These are phyloP conservation scores for Amia ocellicauda DNA, from an alignment of 2,113 vertebrate species.

Conservation along the genomic window DNA sequence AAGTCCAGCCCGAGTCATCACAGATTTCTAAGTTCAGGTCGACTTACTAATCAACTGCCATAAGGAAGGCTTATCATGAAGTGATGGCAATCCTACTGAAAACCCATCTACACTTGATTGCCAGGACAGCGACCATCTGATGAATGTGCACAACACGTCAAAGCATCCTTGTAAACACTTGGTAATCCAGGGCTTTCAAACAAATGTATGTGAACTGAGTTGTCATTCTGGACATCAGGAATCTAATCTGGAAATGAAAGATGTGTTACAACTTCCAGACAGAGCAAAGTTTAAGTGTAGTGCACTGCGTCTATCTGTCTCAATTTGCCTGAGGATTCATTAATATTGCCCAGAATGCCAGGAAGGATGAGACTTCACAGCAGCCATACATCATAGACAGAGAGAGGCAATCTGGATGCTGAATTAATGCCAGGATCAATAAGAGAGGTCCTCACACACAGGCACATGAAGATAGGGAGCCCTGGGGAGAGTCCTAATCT, in stretches of 20 bases:
- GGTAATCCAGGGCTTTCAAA: too few relatives aligned
- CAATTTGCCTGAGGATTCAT: constrained; percentile 48
- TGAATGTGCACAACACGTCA: too few relatives aligned
- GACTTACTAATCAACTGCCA: too few relatives aligned
- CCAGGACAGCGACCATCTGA: too few relatives aligned
- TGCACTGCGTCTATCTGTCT: constrained; percentile 37
- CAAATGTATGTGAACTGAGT: constrained; percentile 17
- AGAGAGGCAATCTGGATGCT: not conserved
- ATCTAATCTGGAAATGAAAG: constrained; percentile 24
- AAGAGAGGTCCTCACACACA: constrained; percentile 9
- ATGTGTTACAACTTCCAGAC: constrained; percentile 42
- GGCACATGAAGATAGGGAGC: constrained; percentile 35
- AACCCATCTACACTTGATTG: not conserved
- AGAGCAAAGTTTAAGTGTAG: constrained; percentile 53
- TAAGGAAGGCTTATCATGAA: too few relatives aligned
- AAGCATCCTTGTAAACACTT: too few relatives aligned
- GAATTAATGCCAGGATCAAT: constrained; percentile 22
- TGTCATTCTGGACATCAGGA: constrained; percentile 13
- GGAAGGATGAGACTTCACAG: constrained; percentile 20
- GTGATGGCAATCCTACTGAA: too few relatives aligned
- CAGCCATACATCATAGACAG: constrained; percentile 1
- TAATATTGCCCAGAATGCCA: constrained; percentile 28
- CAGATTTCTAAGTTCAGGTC: too few relatives aligned
- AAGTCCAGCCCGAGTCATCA: too few relatives aligned
- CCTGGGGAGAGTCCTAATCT: constrained; percentile 34